A percentile compares a stretch with the other conserved stretches of the same genome.
Conservation (phyloP, 2,888 invertebrate genomes). For the Synanthedon vespiformis region DNA sequence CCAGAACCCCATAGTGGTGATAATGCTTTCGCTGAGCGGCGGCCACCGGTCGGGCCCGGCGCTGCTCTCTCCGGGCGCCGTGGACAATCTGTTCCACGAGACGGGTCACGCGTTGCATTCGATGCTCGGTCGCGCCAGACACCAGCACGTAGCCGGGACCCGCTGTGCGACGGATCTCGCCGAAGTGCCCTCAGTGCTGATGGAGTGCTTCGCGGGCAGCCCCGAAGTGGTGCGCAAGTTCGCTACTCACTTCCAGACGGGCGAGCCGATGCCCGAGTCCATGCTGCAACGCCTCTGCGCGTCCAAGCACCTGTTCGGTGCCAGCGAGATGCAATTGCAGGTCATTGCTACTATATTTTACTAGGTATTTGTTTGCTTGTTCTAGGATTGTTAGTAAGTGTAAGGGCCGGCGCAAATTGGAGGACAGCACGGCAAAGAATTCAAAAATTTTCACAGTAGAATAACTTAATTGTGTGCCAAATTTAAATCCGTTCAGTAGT, state of each 20-base stretch:
- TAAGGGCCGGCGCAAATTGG: too few species aligned
- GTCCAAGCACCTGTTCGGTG: constrained; percentile 88
- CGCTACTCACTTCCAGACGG: constrained; percentile 86
- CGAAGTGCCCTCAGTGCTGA: constrained; percentile 97
- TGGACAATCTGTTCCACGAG: constrained; percentile 98
- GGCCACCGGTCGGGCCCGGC: constrained; percentile 80
- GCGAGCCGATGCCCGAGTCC: constrained; percentile 81
- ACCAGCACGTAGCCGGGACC: constrained; percentile 98
- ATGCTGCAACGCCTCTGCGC: constrained; percentile 85
- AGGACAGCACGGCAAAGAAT: neutral
- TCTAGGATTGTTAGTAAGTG: neutral
- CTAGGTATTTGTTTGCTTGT: neutral
- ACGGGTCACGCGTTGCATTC: constrained; percentile 99
- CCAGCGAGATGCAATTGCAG: constrained; percentile 90
- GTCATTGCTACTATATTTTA: constrained; percentile 23
- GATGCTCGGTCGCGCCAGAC: constrained; percentile 93
- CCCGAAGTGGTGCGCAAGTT: constrained; percentile 84
- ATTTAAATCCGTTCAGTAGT: too few species aligned
- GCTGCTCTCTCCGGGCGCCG: constrained; percentile 83
- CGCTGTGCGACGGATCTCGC: constrained; percentile 97
- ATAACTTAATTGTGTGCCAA: too few species aligned
- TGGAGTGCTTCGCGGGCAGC: constrained; percentile 97
- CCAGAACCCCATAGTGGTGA: constrained; percentile 91
- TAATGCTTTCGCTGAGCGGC: constrained; percentile 88
- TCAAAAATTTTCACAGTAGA: too few species aligned